Evolutionary conservation across 2,797 vertebrate genomes (phyloP).

Genomic region (Ctenopoma kingsleyae): DNA sequence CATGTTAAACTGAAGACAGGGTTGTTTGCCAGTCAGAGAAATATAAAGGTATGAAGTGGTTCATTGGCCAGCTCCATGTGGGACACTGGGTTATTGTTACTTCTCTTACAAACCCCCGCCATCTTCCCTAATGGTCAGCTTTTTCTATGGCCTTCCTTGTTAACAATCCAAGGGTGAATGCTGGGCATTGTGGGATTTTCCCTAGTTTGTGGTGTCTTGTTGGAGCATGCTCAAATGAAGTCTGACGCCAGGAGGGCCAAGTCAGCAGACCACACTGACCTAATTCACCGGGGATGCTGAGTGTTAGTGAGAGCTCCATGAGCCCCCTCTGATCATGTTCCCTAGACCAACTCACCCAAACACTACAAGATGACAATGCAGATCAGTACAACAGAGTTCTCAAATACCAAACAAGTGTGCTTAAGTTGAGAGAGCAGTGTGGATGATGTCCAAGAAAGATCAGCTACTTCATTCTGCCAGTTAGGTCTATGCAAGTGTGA

Average conservation of each 20-base stretch:
- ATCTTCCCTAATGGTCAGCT: conserved; percentile 60
- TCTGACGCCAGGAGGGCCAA: conserved; percentile 74
- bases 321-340: conserved; percentile 37
- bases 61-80: conserved; percentile 24
- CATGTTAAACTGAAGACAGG: conserved; percentile 11
- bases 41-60: conserved; percentile 48
- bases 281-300: conserved; percentile 68
- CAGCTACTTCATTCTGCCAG: conserved; percentile 23
- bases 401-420: conserved; percentile 7
- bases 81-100: conserved; percentile 73
- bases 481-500: conserved; percentile 47
- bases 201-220: conserved; percentile 72
- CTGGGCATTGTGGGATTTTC: conserved; percentile 79
- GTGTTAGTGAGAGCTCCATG: conserved; percentile 46
- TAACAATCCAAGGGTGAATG: conserved; percentile 79
- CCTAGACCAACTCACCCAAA: conserved; percentile 50
- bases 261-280: conserved; percentile 79
- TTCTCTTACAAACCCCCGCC: conserved; percentile 45
- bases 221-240: conserved; percentile 72
- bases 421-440: conserved; percentile 15
- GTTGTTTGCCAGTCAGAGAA: conserved; percentile 27
- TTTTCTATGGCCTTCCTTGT: conserved; percentile 62
- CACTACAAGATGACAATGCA: conserved; percentile 37
- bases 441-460: conserved; percentile 38
- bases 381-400: conserved; percentile 29